Evolutionary conservation across 2,888 invertebrate species (phyloP).

Genomic region (Drosophila siamana): DNA sequence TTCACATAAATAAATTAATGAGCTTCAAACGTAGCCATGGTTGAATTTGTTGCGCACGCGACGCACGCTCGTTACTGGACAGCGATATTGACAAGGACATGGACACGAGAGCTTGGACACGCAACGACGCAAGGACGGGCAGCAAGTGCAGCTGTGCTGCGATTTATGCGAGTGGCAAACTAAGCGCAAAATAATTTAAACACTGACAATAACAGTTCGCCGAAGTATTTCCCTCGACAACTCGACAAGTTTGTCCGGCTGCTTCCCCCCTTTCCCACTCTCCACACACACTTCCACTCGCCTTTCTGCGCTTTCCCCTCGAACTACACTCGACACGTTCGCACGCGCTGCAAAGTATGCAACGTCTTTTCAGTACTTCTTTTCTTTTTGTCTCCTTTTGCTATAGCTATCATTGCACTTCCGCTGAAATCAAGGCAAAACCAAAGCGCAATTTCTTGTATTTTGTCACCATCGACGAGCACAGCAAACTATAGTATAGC

Average conservation of each 20-base stretch:
- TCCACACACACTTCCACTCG: too few species aligned
- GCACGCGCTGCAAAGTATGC: slow-evolving; percentile 67
- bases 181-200: slow-evolving; percentile 82
- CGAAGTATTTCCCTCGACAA: slow-evolving; percentile 65
- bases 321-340: slow-evolving; percentile 78
- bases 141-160: slow-evolving; percentile 61
- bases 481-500: background rate
- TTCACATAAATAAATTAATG: slow-evolving; percentile 82
- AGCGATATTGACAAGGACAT: slow-evolving; percentile 29
- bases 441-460: slow-evolving; percentile 80
- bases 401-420: slow-evolving; percentile 76
- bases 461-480: slow-evolving; percentile 65
- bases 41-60: slow-evolving; percentile 54
- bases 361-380: slow-evolving; percentile 27
- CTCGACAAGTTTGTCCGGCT: slow-evolving; percentile 57
- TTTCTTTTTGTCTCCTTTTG: slow-evolving; percentile 26
- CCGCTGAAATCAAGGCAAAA: slow-evolving; percentile 72
- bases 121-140: slow-evolving; percentile 50
- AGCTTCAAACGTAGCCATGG: slow-evolving; percentile 56
- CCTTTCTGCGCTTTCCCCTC: too few species aligned
- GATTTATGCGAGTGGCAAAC: slow-evolving; percentile 78
- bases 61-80: slow-evolving; percentile 21
- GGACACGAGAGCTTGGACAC: slow-evolving; percentile 44
- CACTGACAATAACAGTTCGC: slow-evolving; percentile 80
- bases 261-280: background rate